Evolutionary conservation across 2,113 vertebrate species (phyloP).

Genomic region (Narcine bancroftii): DNA sequence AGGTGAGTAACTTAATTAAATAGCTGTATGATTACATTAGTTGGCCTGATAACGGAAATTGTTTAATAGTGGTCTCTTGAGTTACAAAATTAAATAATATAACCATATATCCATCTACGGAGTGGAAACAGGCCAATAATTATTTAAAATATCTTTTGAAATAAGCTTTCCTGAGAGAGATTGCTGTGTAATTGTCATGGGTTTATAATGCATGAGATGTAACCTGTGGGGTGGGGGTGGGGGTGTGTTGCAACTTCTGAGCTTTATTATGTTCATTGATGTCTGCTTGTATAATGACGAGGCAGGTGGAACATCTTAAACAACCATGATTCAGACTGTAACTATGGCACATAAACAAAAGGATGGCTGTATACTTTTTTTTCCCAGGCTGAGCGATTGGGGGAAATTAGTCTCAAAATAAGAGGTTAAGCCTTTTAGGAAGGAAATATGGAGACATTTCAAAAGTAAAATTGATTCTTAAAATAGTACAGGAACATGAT

Average conservation of each 20-base stretch:
- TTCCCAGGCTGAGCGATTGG: no score
- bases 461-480: no score
- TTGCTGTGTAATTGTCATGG: background rate
- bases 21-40: background rate
- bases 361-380: no score
- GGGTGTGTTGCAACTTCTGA: background rate
- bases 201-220: background rate
- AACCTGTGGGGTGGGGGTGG: background rate
- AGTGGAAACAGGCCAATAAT: no score
- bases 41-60: background rate
- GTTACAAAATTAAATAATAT: background rate
- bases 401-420: no score
- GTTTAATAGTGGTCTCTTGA: background rate
- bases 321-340: background rate
- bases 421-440: no score
- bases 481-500: no score
- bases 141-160: background rate
- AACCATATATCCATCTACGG: no score
- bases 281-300: background rate
- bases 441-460: no score
- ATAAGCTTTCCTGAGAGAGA: background rate
- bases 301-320: background rate
- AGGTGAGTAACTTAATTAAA: background rate
- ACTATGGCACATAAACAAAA: background rate
- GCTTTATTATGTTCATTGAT: background rate